Evolutionary conservation across 2,797 vertebrate genomes (phyloP), one percentile per base, ranked within the genome.

Genomic region (Acomys russatus): DNA sequence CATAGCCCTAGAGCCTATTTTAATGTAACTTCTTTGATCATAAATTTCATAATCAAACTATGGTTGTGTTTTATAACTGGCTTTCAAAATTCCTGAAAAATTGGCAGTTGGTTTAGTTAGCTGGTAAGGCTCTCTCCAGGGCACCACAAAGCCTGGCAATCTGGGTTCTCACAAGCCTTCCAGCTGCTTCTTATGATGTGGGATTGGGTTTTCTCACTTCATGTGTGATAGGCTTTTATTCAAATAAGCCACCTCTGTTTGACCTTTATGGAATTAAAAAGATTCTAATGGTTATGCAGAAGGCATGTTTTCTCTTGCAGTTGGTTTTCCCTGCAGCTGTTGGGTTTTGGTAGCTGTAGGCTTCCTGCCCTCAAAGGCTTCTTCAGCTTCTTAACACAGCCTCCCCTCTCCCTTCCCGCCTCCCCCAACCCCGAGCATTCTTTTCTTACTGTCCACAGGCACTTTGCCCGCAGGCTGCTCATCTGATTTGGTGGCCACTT

Each of bases 11-110:
- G 35, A 71, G 20, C 12, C 71, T 71, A 71, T 93, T 85, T 89
- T 61, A 88, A 56, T 25, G 49, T 49, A 56, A 70, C 76, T 66
- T 92, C 35, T 86, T 86, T 86, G 70, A 49, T 86, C 49, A 68
- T 70, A 56, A 30, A 49, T 83, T 92, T 88, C 71, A 30, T 44
- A 59, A 56, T 59, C 38, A 87, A 71, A 87, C 33, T 73, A 59
- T 59, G 51, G 23, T 38, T 73, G 51, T 73, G n/a, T 73, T 73
- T 87, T n/a, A 59, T 54, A 87, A 73, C 23, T 18, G 70, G 22
- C 8, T 73, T 59, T 33, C 51, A 87, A 73, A 79, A 38, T 73
- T 38, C 14, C 85, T 87, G 33, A 49, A 87, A 73, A 71, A 28
- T 59, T 87, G 85, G 56, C n/a, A 9, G 85, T 59, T 73, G 30